phyloP scores from a whole-genome alignment of 2,113 vertebrate species.

The Passerina amoena region DNA sequence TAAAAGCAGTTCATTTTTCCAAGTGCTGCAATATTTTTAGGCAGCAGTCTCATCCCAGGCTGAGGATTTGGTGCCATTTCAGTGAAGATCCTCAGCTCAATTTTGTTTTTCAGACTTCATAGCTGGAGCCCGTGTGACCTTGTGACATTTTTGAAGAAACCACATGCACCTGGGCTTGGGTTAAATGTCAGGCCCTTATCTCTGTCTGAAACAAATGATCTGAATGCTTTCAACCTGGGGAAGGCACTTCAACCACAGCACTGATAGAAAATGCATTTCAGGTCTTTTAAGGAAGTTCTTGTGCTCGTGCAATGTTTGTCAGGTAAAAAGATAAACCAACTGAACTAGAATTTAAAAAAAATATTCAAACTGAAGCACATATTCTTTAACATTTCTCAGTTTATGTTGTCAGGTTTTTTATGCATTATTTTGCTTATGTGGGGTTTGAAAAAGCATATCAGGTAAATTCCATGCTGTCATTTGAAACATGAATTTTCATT shows the following conservation, averaged over 20 bases:
- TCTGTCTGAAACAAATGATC: conserved; percentile 74
- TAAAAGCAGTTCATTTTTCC: not conserved
- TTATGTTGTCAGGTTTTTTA: not conserved
- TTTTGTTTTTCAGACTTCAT: conserved; percentile 78
- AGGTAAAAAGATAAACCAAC: conserved; percentile 47
- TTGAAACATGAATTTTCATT: not conserved
- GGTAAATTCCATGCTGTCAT: fast-evolving
- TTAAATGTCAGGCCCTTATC: conserved; percentile 88
- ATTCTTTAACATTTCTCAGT: not conserved
- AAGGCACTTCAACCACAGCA: conserved; percentile 77
- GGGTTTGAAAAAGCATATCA: not conserved
- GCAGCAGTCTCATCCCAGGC: not conserved
- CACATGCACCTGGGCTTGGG: conserved; percentile 88
- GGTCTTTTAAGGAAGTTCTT: conserved; percentile 73
- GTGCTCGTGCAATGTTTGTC: conserved; percentile 56
- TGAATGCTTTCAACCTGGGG: conserved; percentile 72
- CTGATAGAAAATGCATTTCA: conserved; percentile 55
- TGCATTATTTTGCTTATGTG: not conserved
- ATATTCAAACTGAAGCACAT: not conserved
- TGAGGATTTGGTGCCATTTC: conserved; percentile 16
- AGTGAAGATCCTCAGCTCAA: conserved; percentile 53
- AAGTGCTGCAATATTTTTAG: not conserved
- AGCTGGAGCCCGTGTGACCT: conserved; percentile 81
- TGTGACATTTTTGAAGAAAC: conserved; percentile 89
- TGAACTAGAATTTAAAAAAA: not conserved